Conservation (phyloP, 2,797 vertebrate genomes). For the Pseudomugil gertrudae region DNA sequence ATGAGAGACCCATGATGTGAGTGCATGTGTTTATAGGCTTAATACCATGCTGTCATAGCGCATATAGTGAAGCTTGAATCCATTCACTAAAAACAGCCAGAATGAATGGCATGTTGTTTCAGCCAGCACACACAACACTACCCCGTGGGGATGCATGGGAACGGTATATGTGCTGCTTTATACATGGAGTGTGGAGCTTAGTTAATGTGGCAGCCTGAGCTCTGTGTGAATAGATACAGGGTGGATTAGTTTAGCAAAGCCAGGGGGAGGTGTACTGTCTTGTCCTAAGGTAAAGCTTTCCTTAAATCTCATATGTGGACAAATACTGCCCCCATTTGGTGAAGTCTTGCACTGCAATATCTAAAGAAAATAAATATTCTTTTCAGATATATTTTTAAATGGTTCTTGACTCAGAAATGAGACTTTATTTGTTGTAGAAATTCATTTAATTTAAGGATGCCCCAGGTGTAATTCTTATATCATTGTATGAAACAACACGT, state of each 20-base stretch:
- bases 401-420: background rate
- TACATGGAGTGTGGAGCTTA: slow-evolving; percentile 32
- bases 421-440: background rate
- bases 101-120: slow-evolving; percentile 44
- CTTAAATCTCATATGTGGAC: slow-evolving; percentile 26
- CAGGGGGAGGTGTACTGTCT: slow-evolving; percentile 40
- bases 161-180: slow-evolving; percentile 35
- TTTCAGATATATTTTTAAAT: slow-evolving; percentile 3
- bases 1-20: background rate
- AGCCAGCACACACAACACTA: slow-evolving; percentile 20
- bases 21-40: slow-evolving; percentile 8
- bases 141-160: slow-evolving; percentile 29
- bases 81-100: slow-evolving; percentile 38
- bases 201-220: slow-evolving; percentile 46
- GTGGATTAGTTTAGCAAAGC: slow-evolving; percentile 62
- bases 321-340: slow-evolving; percentile 74
- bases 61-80: slow-evolving; percentile 29
- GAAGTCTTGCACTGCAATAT: background rate
- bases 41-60: slow-evolving; percentile 15
- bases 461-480: background rate
- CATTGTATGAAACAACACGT: background rate
- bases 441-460: background rate
- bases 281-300: slow-evolving; percentile 60
- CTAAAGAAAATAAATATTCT: background rate
- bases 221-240: slow-evolving; percentile 45